These are phyloP conservation scores for Proterorhinus semilunaris DNA, from an alignment of 2,113 vertebrate species.

Conservation along the genomic window DNA sequence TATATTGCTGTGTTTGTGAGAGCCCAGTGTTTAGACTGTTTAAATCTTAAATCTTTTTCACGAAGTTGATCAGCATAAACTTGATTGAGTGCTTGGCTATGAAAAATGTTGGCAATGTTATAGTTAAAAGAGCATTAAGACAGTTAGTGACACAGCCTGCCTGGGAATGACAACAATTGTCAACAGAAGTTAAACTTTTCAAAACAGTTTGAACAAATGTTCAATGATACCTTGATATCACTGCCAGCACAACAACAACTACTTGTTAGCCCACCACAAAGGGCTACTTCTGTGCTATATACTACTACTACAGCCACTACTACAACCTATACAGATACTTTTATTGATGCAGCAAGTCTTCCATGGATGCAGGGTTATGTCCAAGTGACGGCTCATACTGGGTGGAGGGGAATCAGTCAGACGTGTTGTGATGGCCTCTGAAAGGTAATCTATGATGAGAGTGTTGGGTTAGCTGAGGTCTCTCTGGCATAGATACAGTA, in stretches of 20 bases:
- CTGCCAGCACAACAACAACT: no score
- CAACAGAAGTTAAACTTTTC: no score
- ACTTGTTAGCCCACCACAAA: no score
- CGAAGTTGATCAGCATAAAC: background rate
- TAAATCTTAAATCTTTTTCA: background rate
- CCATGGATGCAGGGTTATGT: background rate
- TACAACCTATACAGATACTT: no score
- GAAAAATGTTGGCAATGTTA: no score
- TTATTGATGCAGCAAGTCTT: background rate
- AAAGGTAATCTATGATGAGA: conserved; percentile 46
- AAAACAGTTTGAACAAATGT: no score
- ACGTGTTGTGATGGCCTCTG: conserved; percentile 38
- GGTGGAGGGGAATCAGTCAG: conserved; percentile 16
- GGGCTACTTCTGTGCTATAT: no score
- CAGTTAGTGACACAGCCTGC: no score
- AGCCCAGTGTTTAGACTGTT: conserved; percentile 1
- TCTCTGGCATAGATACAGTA: conserved; percentile 16
- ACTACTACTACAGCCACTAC: no score
- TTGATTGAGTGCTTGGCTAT: background rate
- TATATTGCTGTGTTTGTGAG: conserved; percentile 16
- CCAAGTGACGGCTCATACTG: background rate
- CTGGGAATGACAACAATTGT: no score
- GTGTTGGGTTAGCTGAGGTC: conserved; percentile 34
- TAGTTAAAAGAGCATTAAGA: no score
- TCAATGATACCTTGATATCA: no score